Evolutionary conservation across 2,797 vertebrate species (phyloP), one percentile per base, ranked within the genome.

Genomic region (Gymnopithys bicolor): DNA sequence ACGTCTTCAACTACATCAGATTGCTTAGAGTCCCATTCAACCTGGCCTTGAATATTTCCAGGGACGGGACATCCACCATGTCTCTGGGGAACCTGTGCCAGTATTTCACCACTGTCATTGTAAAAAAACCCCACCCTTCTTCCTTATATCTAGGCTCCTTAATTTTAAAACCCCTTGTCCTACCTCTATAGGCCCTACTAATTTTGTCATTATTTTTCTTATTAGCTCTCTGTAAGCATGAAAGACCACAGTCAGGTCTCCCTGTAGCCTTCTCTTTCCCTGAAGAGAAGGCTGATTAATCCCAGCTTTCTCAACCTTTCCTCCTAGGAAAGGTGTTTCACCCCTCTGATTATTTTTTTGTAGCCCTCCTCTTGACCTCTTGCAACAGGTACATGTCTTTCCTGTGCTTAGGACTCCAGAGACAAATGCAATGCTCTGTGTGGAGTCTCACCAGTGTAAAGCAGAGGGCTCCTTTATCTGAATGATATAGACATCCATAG

Each of bases 221-320:
- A 52, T 15, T 39, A 59, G 46, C 11, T 27, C 8, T 46, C 28
- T 48, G 0, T 33, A 33, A 41, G 8, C 22, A 33, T 0, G 0
- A 41, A 46, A 74, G 53, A 14, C 12, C 28, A 39, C 5, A 25
- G 22, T 23, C 53, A 46, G 12, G 13, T 32, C 32, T 55, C 15
- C 22, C 13, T 55, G 16, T 55, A 43, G 27, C 10, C 15, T 35
- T 49, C 22, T 41, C 27, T 27, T 35, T 25, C 33, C 24, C 39
- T 46, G 13, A 37, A 19, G 11, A 37, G 64, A 52, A 58, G 27
- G 10, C 15, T 30, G 8, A 25, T 19, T 30, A 59, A 23, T 13
- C 10, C 23, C 2, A 41, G 1, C 9, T 45, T 6, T 59, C 23
- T 46, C 4, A 6, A 8, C 3, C 21, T 85, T 17, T 63, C 32